These are phyloP conservation scores for Galago senegalensis DNA, from an alignment of 2,797 vertebrate species.

Conservation along the genomic window DNA sequence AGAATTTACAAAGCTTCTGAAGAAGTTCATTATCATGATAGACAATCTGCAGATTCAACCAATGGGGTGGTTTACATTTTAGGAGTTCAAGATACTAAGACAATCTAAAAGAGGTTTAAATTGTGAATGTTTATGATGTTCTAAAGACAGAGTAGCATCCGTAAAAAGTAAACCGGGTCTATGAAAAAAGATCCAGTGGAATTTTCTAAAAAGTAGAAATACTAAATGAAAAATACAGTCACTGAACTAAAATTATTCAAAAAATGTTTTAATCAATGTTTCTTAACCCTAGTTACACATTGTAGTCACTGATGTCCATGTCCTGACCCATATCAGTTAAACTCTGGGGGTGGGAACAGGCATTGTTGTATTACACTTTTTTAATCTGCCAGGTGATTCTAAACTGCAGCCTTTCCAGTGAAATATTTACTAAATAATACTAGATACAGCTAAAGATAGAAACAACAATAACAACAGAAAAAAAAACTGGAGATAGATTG, in stretches of 20 bases:
- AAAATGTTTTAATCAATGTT: not conserved
- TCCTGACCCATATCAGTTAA: not conserved
- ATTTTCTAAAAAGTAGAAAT: not conserved
- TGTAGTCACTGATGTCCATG: not conserved
- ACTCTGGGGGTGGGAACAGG: not conserved
- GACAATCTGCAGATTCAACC: not conserved
- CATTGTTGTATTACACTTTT: not conserved
- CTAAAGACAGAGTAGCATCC: not conserved
- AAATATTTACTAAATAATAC: slow-evolving; percentile 17
- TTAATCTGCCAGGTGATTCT: not conserved
- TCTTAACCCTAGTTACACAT: not conserved
- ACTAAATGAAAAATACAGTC: not conserved
- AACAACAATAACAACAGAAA: not conserved
- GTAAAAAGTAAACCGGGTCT: not conserved
- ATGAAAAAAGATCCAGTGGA: not conserved
- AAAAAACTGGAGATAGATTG: not conserved
- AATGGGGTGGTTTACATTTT: not conserved
- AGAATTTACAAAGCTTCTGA: slow-evolving; percentile 19
- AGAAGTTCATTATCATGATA: not conserved
- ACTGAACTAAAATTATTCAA: not conserved
- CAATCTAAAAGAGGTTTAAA: not conserved
- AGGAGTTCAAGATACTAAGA: not conserved
- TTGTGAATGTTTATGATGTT: not conserved
- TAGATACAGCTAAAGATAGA: not conserved
- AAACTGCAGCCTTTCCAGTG: not conserved